Conservation (phyloP, 2,113 vertebrate species). For the Hippocampus guttulatus region DNA sequence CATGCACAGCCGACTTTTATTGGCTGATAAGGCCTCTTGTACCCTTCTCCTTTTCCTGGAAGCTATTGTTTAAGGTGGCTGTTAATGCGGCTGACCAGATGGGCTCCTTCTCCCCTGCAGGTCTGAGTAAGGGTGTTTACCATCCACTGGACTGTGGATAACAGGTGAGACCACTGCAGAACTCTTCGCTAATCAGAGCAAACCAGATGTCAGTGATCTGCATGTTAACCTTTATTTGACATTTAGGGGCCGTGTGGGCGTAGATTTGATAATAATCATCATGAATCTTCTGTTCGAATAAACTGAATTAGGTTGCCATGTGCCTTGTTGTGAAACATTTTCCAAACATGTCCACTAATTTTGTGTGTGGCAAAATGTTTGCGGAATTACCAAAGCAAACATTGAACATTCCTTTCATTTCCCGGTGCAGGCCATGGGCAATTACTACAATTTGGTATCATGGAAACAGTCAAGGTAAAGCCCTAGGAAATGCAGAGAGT, state of each 20-base stretch:
- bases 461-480: slow-evolving; percentile 58
- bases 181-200: slow-evolving; percentile 54
- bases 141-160: slow-evolving; percentile 67
- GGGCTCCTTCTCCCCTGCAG: slow-evolving; percentile 68
- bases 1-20: slow-evolving; percentile 77
- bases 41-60: slow-evolving; percentile 69
- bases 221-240: slow-evolving; percentile 76
- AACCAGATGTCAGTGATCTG: slow-evolving; percentile 60
- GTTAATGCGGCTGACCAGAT: slow-evolving; percentile 77
- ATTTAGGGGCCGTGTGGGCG: slow-evolving; percentile 54
- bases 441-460: slow-evolving; percentile 67
- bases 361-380: slow-evolving; percentile 61
- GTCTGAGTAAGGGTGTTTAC: slow-evolving; percentile 73
- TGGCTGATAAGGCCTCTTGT: slow-evolving; percentile 69
- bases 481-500: slow-evolving; percentile 49
- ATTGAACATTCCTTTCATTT: slow-evolving; percentile 63
- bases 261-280: slow-evolving; percentile 49
- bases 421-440: slow-evolving; percentile 46
- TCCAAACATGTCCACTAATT: slow-evolving; percentile 20
- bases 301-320: slow-evolving; percentile 2
- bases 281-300: slow-evolving; percentile 19
- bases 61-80: slow-evolving; percentile 74
- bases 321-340: neutral
- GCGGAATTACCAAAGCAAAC: slow-evolving; percentile 55
- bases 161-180: slow-evolving; percentile 70